phyloP scores from a whole-genome alignment of 2,797 vertebrate genomes.

The Cossypha niveicapilla region DNA sequence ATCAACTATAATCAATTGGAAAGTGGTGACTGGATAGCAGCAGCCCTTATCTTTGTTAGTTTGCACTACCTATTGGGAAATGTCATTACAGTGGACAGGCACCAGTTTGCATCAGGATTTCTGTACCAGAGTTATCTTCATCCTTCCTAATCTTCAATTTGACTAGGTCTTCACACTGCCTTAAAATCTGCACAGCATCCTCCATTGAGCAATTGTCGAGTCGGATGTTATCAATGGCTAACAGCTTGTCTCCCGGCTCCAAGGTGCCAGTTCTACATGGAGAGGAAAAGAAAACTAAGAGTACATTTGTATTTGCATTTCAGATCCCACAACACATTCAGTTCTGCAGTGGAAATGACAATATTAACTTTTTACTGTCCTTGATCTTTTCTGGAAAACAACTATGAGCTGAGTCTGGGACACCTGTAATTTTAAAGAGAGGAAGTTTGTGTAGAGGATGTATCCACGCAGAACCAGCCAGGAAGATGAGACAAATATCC shows the following conservation, averaged over 20 bases:
- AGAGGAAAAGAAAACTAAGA: conserved; percentile 31
- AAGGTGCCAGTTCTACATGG: conserved; percentile 88
- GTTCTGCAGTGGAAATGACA: not conserved
- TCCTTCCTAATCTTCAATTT: conserved; percentile 97
- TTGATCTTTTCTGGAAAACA: not conserved
- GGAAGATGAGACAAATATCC: not conserved
- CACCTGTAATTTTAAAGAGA: not conserved
- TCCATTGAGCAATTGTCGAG: conserved; percentile 92
- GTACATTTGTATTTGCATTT: conserved; percentile 29
- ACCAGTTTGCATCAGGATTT: conserved; percentile 42
- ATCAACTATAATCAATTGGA: conserved; percentile 24
- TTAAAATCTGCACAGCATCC: conserved; percentile 92
- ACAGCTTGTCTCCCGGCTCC: conserved; percentile 92
- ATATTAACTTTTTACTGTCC: not conserved
- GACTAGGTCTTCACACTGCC: conserved; percentile 93
- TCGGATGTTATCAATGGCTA: conserved; percentile 94
- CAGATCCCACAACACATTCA: not conserved
- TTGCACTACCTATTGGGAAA: conserved; percentile 35
- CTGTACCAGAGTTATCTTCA: conserved; percentile 95
- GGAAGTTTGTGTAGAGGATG: not conserved
- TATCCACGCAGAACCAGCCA: not conserved
- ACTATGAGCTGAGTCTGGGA: not conserved
- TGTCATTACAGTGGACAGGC: conserved; percentile 36
- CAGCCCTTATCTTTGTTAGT: conserved; percentile 27
- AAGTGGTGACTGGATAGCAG: not conserved